Percentiles rank a stretch among this genome's conserved stretches.
Evolutionary conservation across 2,888 invertebrate genomes (phyloP).

Genomic region (Gerris lacustris): DNA sequence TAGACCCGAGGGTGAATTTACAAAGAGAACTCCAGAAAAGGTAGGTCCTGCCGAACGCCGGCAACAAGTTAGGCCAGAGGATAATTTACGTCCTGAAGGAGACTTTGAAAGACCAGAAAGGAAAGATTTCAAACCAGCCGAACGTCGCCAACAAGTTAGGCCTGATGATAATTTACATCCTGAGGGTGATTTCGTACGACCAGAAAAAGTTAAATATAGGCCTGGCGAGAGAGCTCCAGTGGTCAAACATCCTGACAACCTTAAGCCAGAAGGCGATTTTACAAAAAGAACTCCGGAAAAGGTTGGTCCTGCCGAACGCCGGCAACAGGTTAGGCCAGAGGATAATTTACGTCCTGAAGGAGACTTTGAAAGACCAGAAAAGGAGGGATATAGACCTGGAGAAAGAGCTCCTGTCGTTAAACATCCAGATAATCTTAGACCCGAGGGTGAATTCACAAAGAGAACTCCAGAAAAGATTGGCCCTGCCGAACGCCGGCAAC

Average conservation of each 20-base stretch:
- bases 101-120: conserved; percentile 33
- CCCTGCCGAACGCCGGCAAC: conserved; percentile 37
- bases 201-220: conserved; percentile 37
- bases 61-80: conserved; percentile 38
- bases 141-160: conserved; percentile 35
- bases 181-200: conserved; percentile 45
- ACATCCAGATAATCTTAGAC: conserved; percentile 36
- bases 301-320: conserved; percentile 34
- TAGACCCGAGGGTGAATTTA: conserved; percentile 35
- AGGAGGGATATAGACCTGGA: conserved; percentile 40
- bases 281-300: conserved; percentile 34
- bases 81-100: conserved; percentile 40
- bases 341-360: conserved; percentile 45
- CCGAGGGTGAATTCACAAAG: conserved; percentile 48
- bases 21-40: conserved; percentile 36
- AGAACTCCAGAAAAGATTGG: conserved; percentile 31
- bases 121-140: conserved; percentile 26
- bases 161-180: conserved; percentile 44
- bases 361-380: conserved; percentile 46
- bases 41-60: conserved; percentile 37
- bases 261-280: conserved; percentile 48
- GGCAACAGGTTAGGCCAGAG: conserved; percentile 38
- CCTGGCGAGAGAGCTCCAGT: conserved; percentile 38
- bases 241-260: conserved; percentile 45
- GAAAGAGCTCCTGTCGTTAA: conserved; percentile 33